phyloP scores from a whole-genome alignment of 1,140 invertebrate genomes.

The Charaxes varanes region DNA sequence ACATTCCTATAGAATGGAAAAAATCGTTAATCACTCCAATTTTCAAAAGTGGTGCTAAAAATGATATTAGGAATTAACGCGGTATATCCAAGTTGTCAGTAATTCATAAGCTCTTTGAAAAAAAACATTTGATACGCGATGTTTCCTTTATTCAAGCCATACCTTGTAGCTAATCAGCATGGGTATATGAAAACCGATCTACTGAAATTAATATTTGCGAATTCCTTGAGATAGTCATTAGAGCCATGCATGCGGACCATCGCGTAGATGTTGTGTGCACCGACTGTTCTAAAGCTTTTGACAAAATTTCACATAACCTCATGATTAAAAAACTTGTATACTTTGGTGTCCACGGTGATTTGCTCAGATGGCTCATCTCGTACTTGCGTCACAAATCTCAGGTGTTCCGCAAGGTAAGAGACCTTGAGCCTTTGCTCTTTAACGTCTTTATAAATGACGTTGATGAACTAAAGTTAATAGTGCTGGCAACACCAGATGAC shows the following conservation, averaged over 20 bases:
- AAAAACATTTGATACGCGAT: slow-evolving; percentile 2
- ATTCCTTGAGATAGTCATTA: slow-evolving; percentile 4
- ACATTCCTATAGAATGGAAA: slow-evolving; percentile 4
- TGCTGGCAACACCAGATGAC: too few species aligned
- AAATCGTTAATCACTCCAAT: slow-evolving; percentile 11
- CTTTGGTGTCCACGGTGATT: slow-evolving; percentile 3
- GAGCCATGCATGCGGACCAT: slow-evolving; percentile 1
- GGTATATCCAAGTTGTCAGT: slow-evolving; percentile 4
- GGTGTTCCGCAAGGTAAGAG: too few species aligned
- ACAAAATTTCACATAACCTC: slow-evolving; percentile 8
- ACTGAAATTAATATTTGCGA: slow-evolving; percentile 4
- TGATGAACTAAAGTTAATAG: too few species aligned
- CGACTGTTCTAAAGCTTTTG: slow-evolving; percentile 3
- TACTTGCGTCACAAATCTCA: too few species aligned
- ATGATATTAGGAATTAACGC: slow-evolving; percentile 3
- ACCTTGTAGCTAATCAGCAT: too few species aligned
- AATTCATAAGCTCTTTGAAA: slow-evolving; percentile 6
- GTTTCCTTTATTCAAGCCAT: too few species aligned
- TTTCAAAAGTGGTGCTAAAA: slow-evolving; percentile 8
- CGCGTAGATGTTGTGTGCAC: slow-evolving; percentile 4
- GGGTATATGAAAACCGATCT: slow-evolving; percentile 1
- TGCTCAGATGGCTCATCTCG: slow-evolving; percentile 1
- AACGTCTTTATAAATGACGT: slow-evolving; percentile 7
- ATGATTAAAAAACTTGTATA: slow-evolving; percentile 2
- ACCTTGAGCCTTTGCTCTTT: slow-evolving; percentile 7